Evolutionary conservation across 2,888 invertebrate species (phyloP).

Genomic region (Yponomeuta cagnagella): DNA sequence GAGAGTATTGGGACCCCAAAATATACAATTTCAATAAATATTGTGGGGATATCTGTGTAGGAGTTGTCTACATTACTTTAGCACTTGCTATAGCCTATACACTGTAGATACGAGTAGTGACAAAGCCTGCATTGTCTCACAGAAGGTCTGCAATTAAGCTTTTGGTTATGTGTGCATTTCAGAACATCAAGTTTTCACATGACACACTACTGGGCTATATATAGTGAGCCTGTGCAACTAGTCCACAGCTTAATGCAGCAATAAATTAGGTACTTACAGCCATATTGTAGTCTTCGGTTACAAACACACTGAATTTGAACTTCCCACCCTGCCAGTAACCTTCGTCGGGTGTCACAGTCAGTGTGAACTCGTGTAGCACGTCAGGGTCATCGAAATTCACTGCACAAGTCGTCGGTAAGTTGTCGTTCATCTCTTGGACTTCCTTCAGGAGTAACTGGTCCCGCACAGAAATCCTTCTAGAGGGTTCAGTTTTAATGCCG

Average conservation of each 20-base stretch:
- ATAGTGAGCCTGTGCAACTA: not conserved
- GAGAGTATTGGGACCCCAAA: constrained; percentile 8
- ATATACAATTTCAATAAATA: not conserved
- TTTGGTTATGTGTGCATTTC: too few species aligned
- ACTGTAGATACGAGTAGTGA: too few species aligned
- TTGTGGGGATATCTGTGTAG: too few species aligned
- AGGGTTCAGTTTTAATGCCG: constrained; percentile 51
- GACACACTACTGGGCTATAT: too few species aligned
- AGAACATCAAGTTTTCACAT: too few species aligned
- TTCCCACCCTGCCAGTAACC: constrained; percentile 92
- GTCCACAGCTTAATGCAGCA: not conserved
- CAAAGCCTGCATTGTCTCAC: too few species aligned
- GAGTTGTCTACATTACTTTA: too few species aligned
- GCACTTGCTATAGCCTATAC: too few species aligned
- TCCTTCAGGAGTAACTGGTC: constrained; percentile 89
- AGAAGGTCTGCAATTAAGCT: too few species aligned
- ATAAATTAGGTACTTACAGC: constrained; percentile 79
- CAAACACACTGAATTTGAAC: constrained; percentile 89
- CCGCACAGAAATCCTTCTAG: constrained; percentile 82
- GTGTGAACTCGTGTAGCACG: constrained; percentile 85
- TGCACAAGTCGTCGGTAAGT: constrained; percentile 86
- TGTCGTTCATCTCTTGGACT: constrained; percentile 90
- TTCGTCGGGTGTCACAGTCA: constrained; percentile 88
- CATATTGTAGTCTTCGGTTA: constrained; percentile 97
- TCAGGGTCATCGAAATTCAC: constrained; percentile 89